Evolutionary conservation across 1,140 invertebrate species (phyloP), one percentile per base, ranked within the genome.

Genomic region (Lerema accius): DNA sequence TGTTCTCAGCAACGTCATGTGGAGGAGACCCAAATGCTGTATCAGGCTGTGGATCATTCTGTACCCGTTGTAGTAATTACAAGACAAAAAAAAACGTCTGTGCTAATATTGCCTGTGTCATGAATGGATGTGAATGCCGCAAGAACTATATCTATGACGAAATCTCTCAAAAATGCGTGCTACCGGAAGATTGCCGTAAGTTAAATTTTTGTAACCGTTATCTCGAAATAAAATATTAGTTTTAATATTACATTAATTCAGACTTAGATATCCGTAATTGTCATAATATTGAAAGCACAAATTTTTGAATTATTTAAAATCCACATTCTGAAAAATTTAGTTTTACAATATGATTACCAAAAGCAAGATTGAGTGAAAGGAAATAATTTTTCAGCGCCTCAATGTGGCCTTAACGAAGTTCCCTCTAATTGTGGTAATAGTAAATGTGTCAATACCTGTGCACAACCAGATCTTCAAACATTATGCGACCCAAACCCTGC

Each of bases 361-460:
- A n/a, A n/a, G n/a, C n/a, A n/a, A n/a, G n/a, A n/a, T n/a, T n/a
- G n/a, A n/a, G n/a, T n/a, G n/a, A n/a, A n/a, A n/a, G n/a, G n/a
- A n/a, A n/a, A n/a, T n/a, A n/a, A n/a, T n/a, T 11, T 48, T 48
- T 0, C 45, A 48, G 45, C 45, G 1, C 19, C 45, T 4, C 19
- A 23, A 23, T 48, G 45, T 11, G 45, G 45, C 13, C n/a, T 5
- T 9, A 51, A 51, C 16, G 49, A 51, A 13, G 35, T 39, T 19
- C 11, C 37, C 15, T 53, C 50, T n/a, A 16, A 53, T 13, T 53
- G 50, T 6, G 50, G 32, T 23, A 53, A 53, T 16, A 53, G 17
- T 26, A 16, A 16, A 4, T 53, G 50, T 26, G 23, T 53, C 17
- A 40, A 39, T 10, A 26, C 37, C 39, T 53, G 50, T 11, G 50